phyloP scores from a whole-genome alignment of 2,113 vertebrate species.

The Cercopithecus mona region DNA sequence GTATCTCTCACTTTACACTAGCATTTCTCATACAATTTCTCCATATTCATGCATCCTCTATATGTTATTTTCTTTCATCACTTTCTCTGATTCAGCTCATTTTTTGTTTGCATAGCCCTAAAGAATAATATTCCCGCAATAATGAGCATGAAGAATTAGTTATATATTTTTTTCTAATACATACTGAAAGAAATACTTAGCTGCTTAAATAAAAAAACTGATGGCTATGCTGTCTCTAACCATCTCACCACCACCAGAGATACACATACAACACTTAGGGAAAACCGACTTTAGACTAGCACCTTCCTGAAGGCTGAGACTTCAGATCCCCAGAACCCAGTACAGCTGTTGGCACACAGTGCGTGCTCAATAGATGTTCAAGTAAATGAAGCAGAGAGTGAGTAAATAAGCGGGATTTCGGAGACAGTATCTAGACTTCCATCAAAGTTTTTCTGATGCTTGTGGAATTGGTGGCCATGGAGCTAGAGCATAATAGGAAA shows the following conservation, averaged over 20 bases:
- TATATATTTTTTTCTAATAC: neutral
- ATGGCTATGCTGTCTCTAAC: neutral
- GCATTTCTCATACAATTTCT: neutral
- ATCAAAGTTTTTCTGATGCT: neutral
- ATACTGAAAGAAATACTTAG: neutral
- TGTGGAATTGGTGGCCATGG: neutral
- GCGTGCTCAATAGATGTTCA: neutral
- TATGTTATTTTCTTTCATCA: neutral
- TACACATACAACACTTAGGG: neutral
- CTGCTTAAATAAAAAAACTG: neutral
- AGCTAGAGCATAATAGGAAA: neutral
- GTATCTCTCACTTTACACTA: neutral
- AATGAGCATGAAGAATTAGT: neutral
- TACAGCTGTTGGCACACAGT: neutral
- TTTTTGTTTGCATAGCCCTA: neutral
- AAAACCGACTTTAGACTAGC: neutral
- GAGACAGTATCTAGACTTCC: neutral
- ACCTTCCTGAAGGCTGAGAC: neutral
- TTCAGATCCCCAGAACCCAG: neutral
- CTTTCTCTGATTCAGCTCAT: neutral
- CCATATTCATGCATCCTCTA: neutral
- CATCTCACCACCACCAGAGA: neutral
- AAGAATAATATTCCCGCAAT: neutral
- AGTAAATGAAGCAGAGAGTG: neutral
- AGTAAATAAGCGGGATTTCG: neutral